Evolutionary conservation across 2,888 invertebrate species (phyloP).

Genomic region (Epistrophe eligans): DNA sequence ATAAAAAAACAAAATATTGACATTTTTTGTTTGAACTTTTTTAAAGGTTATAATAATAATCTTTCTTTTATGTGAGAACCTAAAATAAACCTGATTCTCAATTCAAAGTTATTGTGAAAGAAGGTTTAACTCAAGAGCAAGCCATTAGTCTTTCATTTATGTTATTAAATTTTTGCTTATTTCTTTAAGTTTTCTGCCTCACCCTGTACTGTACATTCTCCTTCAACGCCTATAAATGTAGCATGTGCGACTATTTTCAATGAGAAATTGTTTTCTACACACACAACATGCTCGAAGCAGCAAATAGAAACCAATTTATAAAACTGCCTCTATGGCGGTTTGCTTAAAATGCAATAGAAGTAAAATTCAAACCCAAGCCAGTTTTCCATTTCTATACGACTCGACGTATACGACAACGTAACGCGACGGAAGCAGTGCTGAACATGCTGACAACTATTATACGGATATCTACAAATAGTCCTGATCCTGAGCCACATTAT

Average conservation of each 20-base stretch:
- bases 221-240: not conserved
- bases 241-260: not conserved
- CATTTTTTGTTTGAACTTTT: too few species aligned
- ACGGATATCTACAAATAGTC: not conserved
- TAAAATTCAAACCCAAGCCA: slow-evolving; percentile 1
- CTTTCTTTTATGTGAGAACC: too few species aligned
- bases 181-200: not conserved
- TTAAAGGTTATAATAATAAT: too few species aligned
- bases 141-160: too few species aligned
- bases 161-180: not conserved
- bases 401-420: too few species aligned
- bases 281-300: not conserved
- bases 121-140: too few species aligned
- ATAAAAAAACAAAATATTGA: too few species aligned
- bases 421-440: not conserved
- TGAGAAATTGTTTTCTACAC: not conserved
- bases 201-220: slow-evolving; percentile 1
- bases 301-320: slow-evolving; percentile 37
- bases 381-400: not conserved
- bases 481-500: slow-evolving; percentile 37
- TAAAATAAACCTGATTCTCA: too few species aligned
- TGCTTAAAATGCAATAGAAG: slow-evolving; percentile 11
- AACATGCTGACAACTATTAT: not conserved
- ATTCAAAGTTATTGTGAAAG: too few species aligned
- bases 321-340: not conserved